A percentile compares a stretch with the other conserved stretches of the same genome.
phyloP scores from a whole-genome alignment of 1,140 invertebrate species.

The Olivierus martensii region DNA sequence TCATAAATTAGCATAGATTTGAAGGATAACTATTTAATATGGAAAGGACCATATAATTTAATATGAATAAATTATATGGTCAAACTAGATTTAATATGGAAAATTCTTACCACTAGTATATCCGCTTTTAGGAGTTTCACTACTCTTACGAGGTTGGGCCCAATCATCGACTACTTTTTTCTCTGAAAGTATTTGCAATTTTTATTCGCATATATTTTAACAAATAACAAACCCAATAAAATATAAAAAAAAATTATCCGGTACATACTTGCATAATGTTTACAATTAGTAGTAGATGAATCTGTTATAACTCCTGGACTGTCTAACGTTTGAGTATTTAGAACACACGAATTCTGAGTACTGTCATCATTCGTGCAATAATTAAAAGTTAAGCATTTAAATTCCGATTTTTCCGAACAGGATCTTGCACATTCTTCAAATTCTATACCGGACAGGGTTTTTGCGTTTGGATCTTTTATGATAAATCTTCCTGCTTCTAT shows the following conservation, averaged over 20 bases:
- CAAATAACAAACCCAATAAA: no score
- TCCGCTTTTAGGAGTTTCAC: no score
- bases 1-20: no score
- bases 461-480: conserved; percentile 1
- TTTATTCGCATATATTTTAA: no score
- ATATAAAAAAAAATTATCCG: neutral
- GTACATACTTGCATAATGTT: conserved; percentile 10
- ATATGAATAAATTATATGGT: no score
- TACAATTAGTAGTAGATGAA: neutral
- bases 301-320: neutral
- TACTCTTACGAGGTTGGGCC: neutral
- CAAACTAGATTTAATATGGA: no score
- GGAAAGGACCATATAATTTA: no score
- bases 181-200: no score
- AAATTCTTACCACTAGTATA: no score
- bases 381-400: conserved; percentile 10
- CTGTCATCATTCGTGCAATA: conserved; percentile 1
- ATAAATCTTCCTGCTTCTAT: conserved; percentile 1
- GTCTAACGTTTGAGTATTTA: neutral
- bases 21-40: no score
- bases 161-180: conserved; percentile 2
- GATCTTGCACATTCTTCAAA: conserved; percentile 8
- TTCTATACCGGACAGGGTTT: neutral
- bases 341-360: conserved; percentile 2
- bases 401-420: conserved; percentile 8